Base-by-base conservation (phyloP, 2,888 invertebrate species). In the Clostera curtula region DNA sequence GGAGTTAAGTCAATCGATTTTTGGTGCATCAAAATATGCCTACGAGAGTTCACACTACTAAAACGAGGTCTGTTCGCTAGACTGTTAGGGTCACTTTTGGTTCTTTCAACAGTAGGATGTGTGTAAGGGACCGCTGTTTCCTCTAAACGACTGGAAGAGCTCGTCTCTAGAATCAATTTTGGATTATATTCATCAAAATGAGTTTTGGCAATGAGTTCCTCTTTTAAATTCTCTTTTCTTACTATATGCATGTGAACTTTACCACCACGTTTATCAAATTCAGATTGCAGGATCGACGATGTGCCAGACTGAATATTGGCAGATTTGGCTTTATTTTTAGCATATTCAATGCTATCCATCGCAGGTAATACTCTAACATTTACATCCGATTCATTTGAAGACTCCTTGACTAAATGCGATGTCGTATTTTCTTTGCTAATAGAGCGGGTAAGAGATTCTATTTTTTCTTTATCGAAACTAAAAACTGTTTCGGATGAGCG, bases 61-160 rank as follows among this genome's bases (percentile, higher is more conserved):
- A 92, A 80, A 8, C 92, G 85, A 35, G 90, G 90, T 30, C 93
- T 85, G 48, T 89, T 89, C 0, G 93, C 91, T 26, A 91, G 76
- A 15, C 90, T 90, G 61, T 93, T 93, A 0, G 94, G 94, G 80
- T 95, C 94, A 52, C 93, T 93, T 64, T 93, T 94, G 3, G 94
- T 94, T 37, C 94, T 86, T 63, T 93, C 93, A 0, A 93, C 92
- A 0, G 91, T 90, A 12, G 89, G 88, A 57, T 91, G 93, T 4
- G 86, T 76, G 49, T 88, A 90, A 5, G 82, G 85, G 7, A 86
- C 72, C 3, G 85, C 76, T 4, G 71, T 82, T 44, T 88, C 82
- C 6, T 82, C 72, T 12, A 85, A 62, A 25, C 83, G 74, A 39
- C 85, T 84, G 37, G 79, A 84, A 10, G 87, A 85, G 43, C 85